These are phyloP conservation scores for Agriopis leucophaearia DNA, from an alignment of 2,888 invertebrate species.

Conservation along the genomic window DNA sequence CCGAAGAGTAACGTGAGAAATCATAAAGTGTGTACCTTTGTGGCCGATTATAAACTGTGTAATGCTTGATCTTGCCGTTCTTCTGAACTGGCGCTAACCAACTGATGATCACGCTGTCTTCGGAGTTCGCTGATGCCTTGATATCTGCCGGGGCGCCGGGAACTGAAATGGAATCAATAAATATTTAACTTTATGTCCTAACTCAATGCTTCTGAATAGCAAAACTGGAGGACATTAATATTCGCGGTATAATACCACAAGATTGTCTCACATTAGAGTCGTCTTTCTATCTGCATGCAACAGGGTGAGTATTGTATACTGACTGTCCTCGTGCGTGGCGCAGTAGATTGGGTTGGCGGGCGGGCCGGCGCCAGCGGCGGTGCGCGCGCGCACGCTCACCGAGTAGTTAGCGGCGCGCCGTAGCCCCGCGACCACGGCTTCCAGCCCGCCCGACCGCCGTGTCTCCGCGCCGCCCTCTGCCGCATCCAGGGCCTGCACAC, in stretches of 20 bases:
- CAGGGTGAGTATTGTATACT: conserved; percentile 45
- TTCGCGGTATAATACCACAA: too few species aligned
- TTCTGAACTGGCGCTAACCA: conserved; percentile 94
- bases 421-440: conserved; percentile 90
- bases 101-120: conserved; percentile 93
- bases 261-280: too few species aligned
- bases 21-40: conserved; percentile 61
- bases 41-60: conserved; percentile 92
- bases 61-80: conserved; percentile 93
- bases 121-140: conserved; percentile 92
- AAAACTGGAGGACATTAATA: too few species aligned
- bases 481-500: conserved; percentile 61
- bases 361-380: conserved; percentile 94
- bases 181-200: too few species aligned
- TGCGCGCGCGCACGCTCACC: conserved; percentile 92
- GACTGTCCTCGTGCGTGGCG: conserved; percentile 93
- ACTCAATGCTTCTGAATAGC: too few species aligned
- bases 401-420: conserved; percentile 95
- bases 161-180: conserved; percentile 78
- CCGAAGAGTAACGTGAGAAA: neutral
- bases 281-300: too few species aligned
- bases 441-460: conserved; percentile 90
- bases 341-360: conserved; percentile 90
- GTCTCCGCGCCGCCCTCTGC: conserved; percentile 84
- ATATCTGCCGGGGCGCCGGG: conserved; percentile 94